Percentiles rank a stretch among this genome's conserved stretches.
Evolutionary conservation across 2,888 invertebrate species (phyloP).

Genomic region (Dolichomitus sp.): DNA sequence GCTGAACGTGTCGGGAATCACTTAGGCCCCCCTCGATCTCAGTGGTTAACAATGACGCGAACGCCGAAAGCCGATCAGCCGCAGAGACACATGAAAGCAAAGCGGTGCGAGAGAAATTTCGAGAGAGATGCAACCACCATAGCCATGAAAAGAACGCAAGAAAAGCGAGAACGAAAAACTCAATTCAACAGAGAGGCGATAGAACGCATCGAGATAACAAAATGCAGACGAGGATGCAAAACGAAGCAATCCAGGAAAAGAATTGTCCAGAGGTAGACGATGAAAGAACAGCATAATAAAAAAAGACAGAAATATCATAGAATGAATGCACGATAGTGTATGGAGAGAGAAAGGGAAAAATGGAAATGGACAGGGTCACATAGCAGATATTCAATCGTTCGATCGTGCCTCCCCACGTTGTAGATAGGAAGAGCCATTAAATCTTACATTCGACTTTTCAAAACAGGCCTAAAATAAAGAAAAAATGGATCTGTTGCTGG

Average conservation of each 20-base stretch:
- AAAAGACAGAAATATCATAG: neutral
- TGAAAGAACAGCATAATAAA: neutral
- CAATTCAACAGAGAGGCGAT: neutral
- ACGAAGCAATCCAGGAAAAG: conserved; percentile 43
- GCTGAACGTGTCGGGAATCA: conserved; percentile 66
- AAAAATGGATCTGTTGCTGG: conserved; percentile 13
- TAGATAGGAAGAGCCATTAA: conserved; percentile 18
- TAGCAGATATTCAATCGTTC: conserved; percentile 29
- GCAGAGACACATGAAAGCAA: conserved; percentile 53
- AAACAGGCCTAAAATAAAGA: neutral
- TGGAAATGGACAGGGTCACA: conserved; percentile 38
- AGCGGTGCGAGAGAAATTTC: conserved; percentile 16
- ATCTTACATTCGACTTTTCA: conserved; percentile 19
- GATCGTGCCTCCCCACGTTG: neutral
- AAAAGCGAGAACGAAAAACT: conserved; percentile 6
- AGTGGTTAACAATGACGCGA: conserved; percentile 65
- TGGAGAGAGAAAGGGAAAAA: conserved; percentile 26
- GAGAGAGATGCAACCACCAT: conserved; percentile 43
- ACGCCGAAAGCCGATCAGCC: conserved; percentile 47
- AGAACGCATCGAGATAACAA: conserved; percentile 53
- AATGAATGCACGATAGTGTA: conserved; percentile 2
- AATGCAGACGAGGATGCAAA: conserved; percentile 59
- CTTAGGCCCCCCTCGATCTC: conserved; percentile 61
- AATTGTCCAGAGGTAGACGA: neutral
- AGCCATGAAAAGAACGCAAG: conserved; percentile 25